Evolutionary conservation across 1,140 invertebrate species (phyloP).

Genomic region (Drosophila lacteicornis): DNA sequence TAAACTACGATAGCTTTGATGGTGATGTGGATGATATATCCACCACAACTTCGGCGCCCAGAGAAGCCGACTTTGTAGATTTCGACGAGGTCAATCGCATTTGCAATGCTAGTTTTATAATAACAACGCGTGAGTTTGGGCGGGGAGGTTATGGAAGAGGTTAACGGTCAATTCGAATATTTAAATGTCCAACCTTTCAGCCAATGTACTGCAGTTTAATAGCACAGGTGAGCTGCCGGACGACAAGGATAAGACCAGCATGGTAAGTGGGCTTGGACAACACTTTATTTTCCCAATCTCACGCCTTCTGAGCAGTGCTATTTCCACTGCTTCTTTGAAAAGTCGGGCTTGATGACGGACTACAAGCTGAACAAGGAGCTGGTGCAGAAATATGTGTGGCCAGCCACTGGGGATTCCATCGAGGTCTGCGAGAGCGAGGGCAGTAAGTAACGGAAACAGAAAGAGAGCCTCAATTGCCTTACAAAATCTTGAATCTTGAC

Average conservation of each 20-base stretch:
- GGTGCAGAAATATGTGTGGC: constrained; percentile 73
- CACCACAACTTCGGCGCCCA: constrained; percentile 54
- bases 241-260: constrained; percentile 72
- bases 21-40: constrained; percentile 70
- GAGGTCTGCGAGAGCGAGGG: constrained; percentile 66
- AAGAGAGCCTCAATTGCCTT: not conserved
- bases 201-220: constrained; percentile 69
- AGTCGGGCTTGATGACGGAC: constrained; percentile 67
- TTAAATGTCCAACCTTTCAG: constrained; percentile 37
- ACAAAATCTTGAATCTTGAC: not conserved
- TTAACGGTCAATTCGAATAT: not conserved
- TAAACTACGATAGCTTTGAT: constrained; percentile 70
- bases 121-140: constrained; percentile 60
- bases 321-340: constrained; percentile 79
- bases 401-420: constrained; percentile 75
- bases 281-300: no score
- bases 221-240: constrained; percentile 65
- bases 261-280: constrained; percentile 47
- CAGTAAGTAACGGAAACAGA: constrained; percentile 51
- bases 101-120: constrained; percentile 79
- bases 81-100: constrained; percentile 52
- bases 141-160: not conserved
- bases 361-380: constrained; percentile 67
- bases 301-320: constrained; percentile 59
- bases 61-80: constrained; percentile 54